Percentiles rank a stretch among this genome's conserved stretches.
Evolutionary conservation across 2,113 vertebrate species (phyloP).

Genomic region (Ameiurus melas): DNA sequence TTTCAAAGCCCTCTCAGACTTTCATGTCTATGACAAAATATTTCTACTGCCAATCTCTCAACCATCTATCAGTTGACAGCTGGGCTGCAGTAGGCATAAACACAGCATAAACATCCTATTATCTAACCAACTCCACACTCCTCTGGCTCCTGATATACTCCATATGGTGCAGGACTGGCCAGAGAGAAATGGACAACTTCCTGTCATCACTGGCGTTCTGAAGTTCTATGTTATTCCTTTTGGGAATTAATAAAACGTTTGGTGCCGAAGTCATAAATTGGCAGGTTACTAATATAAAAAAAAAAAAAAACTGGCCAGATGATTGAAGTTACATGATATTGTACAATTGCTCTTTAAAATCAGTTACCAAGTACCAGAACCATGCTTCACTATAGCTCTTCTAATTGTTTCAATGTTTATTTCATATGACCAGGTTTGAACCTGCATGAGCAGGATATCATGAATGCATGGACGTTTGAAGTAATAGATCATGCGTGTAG

Average conservation of each 20-base stretch:
- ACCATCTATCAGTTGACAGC: conserved; percentile 35
- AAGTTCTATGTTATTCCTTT: not conserved
- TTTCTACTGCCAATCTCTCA: conserved; percentile 23
- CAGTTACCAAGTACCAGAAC: not conserved
- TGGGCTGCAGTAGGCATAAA: conserved; percentile 28
- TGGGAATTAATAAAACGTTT: not conserved
- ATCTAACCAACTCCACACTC: conserved; percentile 6
- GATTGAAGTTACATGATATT: not conserved
- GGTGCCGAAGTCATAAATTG: not conserved
- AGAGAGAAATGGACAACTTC: conserved; percentile 4
- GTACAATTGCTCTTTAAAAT: not conserved
- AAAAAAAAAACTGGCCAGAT: not conserved
- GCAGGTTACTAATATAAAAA: not conserved
- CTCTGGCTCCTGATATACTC: conserved; percentile 28
- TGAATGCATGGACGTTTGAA: not conserved
- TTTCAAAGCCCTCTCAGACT: conserved; percentile 29
- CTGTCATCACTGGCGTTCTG: not conserved
- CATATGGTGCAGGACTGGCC: conserved; percentile 22
- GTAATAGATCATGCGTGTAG: not conserved
- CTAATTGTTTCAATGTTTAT: not conserved
- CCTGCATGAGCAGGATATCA: not conserved
- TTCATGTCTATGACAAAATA: conserved; percentile 17
- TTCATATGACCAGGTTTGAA: not conserved
- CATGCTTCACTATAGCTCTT: not conserved
- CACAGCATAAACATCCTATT: conserved; percentile 42